Conservation (phyloP, 1,140 invertebrate species). For the Pseudomyrmex flavicornis region DNA sequence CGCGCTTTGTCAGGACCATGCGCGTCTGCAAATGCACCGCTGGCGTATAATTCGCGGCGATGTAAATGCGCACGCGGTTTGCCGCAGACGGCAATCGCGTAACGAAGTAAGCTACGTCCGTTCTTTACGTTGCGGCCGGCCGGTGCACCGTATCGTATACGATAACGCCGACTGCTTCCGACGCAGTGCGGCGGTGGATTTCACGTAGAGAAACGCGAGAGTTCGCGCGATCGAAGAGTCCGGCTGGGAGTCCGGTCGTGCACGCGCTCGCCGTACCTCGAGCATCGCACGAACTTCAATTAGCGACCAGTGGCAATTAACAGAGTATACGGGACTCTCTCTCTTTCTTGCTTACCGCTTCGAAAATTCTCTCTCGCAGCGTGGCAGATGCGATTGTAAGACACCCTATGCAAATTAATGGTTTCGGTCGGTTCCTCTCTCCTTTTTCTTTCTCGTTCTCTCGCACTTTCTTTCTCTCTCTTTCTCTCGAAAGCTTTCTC, state of each 20-base stretch:
- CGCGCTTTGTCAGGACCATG: conserved; percentile 17
- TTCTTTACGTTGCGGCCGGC: not conserved
- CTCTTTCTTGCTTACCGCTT: conserved; percentile 34
- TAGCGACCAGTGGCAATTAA: conserved; percentile 72
- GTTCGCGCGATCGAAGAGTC: conserved; percentile 36
- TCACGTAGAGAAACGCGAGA: conserved; percentile 26
- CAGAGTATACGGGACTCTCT: conserved; percentile 59
- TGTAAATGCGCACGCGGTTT: conserved; percentile 60
- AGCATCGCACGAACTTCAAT: conserved; percentile 65
- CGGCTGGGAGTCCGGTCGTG: not conserved
- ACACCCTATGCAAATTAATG: conserved; percentile 65
- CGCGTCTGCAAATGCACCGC: conserved; percentile 36
- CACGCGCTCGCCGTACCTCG: not conserved
- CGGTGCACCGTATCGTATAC: not conserved
- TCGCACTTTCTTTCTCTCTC: not conserved
- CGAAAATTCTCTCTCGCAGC: conserved; percentile 61
- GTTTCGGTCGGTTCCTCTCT: not conserved
- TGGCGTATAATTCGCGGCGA: conserved; percentile 46
- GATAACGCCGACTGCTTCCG: conserved; percentile 59
- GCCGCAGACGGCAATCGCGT: conserved; percentile 55
- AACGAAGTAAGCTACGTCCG: conserved; percentile 47
- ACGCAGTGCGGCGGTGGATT: not conserved
- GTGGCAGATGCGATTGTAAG: conserved; percentile 17
- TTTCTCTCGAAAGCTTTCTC: not conserved
- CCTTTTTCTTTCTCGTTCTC: not conserved